A percentile compares a stretch with the other conserved stretches of the same genome.
These are phyloP conservation scores for Labroides dimidiatus DNA, from an alignment of 2,797 vertebrate genomes.

Conservation along the genomic window DNA sequence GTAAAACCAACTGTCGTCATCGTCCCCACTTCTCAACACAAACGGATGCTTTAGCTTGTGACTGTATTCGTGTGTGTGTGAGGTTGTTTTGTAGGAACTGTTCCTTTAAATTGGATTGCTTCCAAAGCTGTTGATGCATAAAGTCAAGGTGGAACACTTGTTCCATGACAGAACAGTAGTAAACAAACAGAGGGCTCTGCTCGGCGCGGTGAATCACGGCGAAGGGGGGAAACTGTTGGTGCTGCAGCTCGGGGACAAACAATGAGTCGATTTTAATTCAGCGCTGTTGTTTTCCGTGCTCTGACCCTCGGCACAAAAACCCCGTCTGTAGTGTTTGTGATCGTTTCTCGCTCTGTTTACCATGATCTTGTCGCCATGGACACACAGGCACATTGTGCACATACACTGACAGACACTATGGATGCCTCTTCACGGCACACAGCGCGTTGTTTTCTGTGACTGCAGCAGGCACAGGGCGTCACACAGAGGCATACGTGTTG, in stretches of 20 bases:
- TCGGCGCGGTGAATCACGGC: not conserved
- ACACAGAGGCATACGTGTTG: not conserved
- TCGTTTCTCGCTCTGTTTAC: slow-evolving; percentile 21
- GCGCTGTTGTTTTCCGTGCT: slow-evolving; percentile 10
- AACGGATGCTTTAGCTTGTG: no score
- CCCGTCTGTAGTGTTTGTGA: slow-evolving; percentile 16
- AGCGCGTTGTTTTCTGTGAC: slow-evolving; percentile 23
- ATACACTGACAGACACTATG: not conserved
- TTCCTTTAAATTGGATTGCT: not conserved
- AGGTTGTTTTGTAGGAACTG: not conserved
- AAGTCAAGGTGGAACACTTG: not conserved
- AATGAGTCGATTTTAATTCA: slow-evolving; percentile 28
- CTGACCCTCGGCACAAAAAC: slow-evolving; percentile 2
- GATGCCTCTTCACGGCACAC: slow-evolving; percentile 9
- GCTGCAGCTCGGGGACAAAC: slow-evolving; percentile 3
- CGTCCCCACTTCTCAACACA: no score
- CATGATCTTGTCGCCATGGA: slow-evolving; percentile 39
- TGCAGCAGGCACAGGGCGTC: slow-evolving; percentile 1
- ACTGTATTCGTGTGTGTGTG: not conserved
- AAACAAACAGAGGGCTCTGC: not conserved
- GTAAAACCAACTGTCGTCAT: no score
- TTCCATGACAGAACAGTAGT: not conserved
- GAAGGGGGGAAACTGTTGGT: slow-evolving; percentile 10
- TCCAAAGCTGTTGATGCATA: not conserved
- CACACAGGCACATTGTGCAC: slow-evolving; percentile 29